Evolutionary conservation across 2,888 invertebrate genomes (phyloP), one percentile per base, ranked within the genome.

Genomic region (Leucoptera coffeella): DNA sequence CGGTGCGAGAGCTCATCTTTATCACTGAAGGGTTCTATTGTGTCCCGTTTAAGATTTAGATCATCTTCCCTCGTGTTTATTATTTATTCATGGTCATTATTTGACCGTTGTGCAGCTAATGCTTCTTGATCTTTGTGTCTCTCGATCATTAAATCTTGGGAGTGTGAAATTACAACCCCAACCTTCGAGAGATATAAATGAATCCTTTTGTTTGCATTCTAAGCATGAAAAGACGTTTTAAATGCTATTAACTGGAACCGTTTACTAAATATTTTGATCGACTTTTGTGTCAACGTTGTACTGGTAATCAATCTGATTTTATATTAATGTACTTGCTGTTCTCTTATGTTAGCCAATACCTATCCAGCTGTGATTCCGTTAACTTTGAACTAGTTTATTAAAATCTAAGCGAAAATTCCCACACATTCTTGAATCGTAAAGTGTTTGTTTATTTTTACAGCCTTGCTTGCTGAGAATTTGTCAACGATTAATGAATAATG

Each of bases 61-160:
- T 46, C 38, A 36, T 35, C 34, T 34, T 35, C 44, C 45, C 45
- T 57, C 56, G 60, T 60, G 43, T 50, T 35, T 43, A 60, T 59
- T 53, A 65, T 62, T 65, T 67, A 67, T 67, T 67, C 61, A 62
- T 62, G 69, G 69, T 67, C 67, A 69, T 69, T 67, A 67, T 67
- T 67, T 67, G 67, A 65, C 67, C 67, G 56, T 67, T 65, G 62
- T 49, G 37, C 51, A 54, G 19, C 56, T 67, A 64, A 67, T 69
- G 65, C 62, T 61, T 56, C 56, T 51, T 45, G 42, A 50, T 53
- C 55, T 48, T 64, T 67, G 65, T 64, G 10, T 20, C 26, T 26
- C 59, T 52, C 49, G 48, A 48, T 50, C 50, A 50, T 60, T 55
- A 51, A 55, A 47, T 47, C 43, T 55, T 51, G 48, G 40, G 42